These are phyloP conservation scores for Macrosteles quadrilineatus DNA, from an alignment of 1,140 invertebrate genomes.

Conservation along the genomic window DNA sequence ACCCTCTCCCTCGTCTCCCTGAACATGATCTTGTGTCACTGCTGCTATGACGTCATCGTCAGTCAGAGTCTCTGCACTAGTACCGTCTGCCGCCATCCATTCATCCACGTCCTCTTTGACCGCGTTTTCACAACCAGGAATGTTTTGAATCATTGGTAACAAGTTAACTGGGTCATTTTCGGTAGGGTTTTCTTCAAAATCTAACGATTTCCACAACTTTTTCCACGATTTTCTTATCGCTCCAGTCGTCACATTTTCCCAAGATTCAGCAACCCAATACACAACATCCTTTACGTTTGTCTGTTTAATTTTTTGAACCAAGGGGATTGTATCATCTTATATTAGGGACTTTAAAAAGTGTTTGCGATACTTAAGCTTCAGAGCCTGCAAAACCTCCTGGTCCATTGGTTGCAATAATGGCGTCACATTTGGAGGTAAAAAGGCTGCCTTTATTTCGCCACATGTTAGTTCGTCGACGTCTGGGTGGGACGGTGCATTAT, in stretches of 20 bases:
- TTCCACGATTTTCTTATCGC: background rate
- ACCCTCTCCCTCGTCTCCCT: too few relatives aligned
- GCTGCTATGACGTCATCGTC: too few relatives aligned
- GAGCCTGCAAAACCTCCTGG: constrained; percentile 41
- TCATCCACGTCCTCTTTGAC: too few relatives aligned
- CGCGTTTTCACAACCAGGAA: too few relatives aligned
- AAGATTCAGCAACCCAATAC: background rate
- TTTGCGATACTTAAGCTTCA: background rate
- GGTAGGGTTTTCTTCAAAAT: too few relatives aligned
- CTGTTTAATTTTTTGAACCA: background rate
- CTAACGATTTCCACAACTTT: background rate
- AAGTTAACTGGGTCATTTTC: too few relatives aligned
- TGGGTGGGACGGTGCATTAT: constrained; percentile 39
- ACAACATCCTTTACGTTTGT: background rate
- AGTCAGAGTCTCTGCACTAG: too few relatives aligned
- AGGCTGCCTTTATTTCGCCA: constrained; percentile 47
- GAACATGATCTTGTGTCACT: too few relatives aligned
- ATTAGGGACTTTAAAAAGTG: background rate
- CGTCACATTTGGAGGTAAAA: constrained; percentile 53
- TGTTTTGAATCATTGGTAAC: too few relatives aligned
- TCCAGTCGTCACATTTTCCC: too few relatives aligned
- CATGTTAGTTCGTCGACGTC: background rate
- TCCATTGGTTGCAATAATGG: constrained; percentile 53
- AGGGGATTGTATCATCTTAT: background rate
- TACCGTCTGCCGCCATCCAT: too few relatives aligned